Conservation (phyloP, 2,113 vertebrate genomes). For the Leiothrix lutea region DNA sequence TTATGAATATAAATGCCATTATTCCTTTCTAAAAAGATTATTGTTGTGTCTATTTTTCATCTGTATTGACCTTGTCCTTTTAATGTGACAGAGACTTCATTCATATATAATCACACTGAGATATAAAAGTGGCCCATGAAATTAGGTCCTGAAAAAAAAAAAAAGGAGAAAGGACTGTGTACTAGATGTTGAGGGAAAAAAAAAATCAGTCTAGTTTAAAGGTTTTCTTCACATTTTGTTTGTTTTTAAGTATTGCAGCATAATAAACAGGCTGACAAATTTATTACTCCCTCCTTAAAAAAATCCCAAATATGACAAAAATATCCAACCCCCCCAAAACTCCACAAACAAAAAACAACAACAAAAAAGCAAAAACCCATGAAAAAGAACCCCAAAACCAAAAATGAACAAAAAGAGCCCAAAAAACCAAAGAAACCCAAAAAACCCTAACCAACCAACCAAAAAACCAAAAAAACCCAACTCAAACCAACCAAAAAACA, state of each 20-base stretch:
- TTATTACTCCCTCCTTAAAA: neutral
- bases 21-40: slow-evolving; percentile 42
- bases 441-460: neutral
- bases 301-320: neutral
- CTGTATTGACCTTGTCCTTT: slow-evolving; percentile 37
- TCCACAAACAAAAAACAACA: too few species aligned
- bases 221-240: neutral
- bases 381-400: neutral
- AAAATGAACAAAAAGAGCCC: neutral
- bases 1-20: slow-evolving; percentile 29
- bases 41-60: slow-evolving; percentile 30
- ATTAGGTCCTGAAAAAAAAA: neutral
- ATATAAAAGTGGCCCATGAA: slow-evolving; percentile 17
- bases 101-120: slow-evolving; percentile 7
- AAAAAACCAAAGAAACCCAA: neutral
- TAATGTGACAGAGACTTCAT: slow-evolving; percentile 7
- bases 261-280: neutral
- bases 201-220: neutral
- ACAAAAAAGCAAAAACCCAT: neutral
- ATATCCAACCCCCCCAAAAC: neutral
- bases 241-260: neutral
- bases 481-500: neutral
- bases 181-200: neutral
- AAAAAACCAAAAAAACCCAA: neutral
- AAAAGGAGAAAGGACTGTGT: neutral